Evolutionary conservation across 2,797 vertebrate genomes (phyloP).

Genomic region (Smutsia temminckii): DNA sequence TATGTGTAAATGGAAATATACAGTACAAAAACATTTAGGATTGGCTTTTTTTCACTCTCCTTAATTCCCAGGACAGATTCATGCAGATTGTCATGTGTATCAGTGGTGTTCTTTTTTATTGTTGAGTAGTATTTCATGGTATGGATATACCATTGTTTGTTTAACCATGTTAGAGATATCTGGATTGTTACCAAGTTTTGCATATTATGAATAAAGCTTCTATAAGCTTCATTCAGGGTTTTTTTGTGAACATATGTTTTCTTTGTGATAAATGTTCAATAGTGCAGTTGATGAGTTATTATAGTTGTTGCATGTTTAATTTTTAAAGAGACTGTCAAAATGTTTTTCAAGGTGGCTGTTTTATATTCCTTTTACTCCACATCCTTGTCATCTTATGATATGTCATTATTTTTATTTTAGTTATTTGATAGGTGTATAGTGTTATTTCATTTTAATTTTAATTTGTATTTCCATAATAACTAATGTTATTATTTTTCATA

Average conservation of each 20-base stretch:
- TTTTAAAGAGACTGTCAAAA: neutral
- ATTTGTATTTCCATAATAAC: neutral
- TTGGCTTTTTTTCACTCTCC: neutral
- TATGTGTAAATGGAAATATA: neutral
- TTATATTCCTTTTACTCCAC: neutral
- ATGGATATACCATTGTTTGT: neutral
- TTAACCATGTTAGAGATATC: neutral
- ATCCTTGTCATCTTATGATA: neutral
- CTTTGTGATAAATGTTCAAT: neutral
- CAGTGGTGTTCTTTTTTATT: neutral
- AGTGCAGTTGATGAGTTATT: neutral
- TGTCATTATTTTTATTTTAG: neutral
- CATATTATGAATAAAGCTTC: neutral
- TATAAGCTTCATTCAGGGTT: neutral
- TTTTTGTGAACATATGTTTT: neutral
- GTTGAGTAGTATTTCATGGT: neutral
- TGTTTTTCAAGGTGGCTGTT: neutral
- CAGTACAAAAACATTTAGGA: neutral
- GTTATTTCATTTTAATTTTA: slow-evolving; percentile 5
- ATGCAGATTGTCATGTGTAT: neutral
- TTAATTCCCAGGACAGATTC: neutral
- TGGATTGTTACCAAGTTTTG: neutral
- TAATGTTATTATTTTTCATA: slow-evolving; percentile 10
- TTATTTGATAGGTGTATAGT: neutral
- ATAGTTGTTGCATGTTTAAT: neutral